phyloP scores from a whole-genome alignment of 2,797 vertebrate species.

The Lindbergichthys nudifrons region DNA sequence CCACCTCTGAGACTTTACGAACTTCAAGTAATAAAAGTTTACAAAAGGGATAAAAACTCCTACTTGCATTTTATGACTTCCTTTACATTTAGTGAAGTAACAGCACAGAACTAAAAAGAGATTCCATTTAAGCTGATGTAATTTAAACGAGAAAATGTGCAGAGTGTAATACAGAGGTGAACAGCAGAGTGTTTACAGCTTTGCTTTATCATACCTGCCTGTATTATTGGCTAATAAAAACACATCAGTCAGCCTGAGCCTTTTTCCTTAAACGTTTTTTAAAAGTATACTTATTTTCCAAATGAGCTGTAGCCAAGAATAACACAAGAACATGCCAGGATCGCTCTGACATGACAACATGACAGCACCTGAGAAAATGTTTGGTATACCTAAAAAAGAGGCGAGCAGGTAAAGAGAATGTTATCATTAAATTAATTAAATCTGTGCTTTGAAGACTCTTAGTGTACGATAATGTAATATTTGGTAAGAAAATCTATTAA shows the following conservation, averaged over 20 bases:
- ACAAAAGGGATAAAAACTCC: neutral
- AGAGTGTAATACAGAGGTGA: neutral
- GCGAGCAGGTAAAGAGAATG: neutral
- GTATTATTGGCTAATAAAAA: neutral
- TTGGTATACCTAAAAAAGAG: neutral
- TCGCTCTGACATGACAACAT: neutral
- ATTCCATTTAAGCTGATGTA: slow-evolving; percentile 18
- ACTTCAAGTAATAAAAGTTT: slow-evolving; percentile 19
- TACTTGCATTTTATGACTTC: neutral
- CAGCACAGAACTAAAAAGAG: neutral
- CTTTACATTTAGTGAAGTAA: neutral
- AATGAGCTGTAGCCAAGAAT: slow-evolving; percentile 13
- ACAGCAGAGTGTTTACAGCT: neutral
- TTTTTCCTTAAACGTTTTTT: slow-evolving; percentile 19
- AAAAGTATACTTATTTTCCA: slow-evolving; percentile 10
- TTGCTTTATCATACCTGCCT: neutral
- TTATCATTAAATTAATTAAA: neutral
- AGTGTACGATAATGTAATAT: neutral
- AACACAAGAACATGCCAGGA: slow-evolving; percentile 14
- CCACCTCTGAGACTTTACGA: slow-evolving; percentile 28
- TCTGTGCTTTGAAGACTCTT: neutral
- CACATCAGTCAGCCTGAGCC: neutral
- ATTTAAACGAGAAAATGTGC: slow-evolving; percentile 9
- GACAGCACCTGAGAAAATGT: neutral
- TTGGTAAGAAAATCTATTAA: neutral